Percentiles rank a stretch among this genome's conserved stretches.
Evolutionary conservation across 1,140 invertebrate species (phyloP).

Genomic region (Euura saliciscinereae): DNA sequence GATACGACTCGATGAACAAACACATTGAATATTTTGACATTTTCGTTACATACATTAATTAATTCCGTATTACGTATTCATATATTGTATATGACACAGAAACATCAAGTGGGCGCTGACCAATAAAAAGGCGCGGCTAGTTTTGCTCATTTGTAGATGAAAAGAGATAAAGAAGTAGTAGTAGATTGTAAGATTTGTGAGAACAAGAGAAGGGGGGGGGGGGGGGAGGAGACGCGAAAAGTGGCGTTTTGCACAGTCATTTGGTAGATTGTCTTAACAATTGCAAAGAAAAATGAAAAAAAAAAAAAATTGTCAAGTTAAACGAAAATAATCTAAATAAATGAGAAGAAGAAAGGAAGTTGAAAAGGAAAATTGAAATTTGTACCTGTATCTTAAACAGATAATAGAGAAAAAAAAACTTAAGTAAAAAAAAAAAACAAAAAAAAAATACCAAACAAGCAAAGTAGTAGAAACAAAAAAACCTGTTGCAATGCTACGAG

Average conservation of each 20-base stretch:
- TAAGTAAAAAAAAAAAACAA: conserved; percentile 20
- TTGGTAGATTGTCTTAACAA: not conserved
- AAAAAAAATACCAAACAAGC: conserved; percentile 17
- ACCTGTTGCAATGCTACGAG: conserved; percentile 5
- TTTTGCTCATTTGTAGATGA: conserved; percentile 17
- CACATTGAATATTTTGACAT: too few relatives aligned
- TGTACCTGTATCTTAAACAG: conserved; percentile 44
- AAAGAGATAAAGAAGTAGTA: conserved; percentile 13
- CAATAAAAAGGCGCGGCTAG: not conserved
- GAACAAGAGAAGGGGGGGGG: too few relatives aligned
- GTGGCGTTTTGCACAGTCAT: not conserved
- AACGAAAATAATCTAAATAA: not conserved
- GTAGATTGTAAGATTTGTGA: conserved; percentile 17
- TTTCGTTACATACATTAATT: too few relatives aligned
- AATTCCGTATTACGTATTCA: too few relatives aligned
- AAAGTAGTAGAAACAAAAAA: conserved; percentile 19
- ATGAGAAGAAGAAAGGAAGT: conserved; percentile 15
- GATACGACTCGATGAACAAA: too few relatives aligned
- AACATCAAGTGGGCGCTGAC: too few relatives aligned
- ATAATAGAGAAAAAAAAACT: conserved; percentile 21
- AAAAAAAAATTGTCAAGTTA: not conserved
- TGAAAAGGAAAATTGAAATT: conserved; percentile 27
- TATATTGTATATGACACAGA: too few relatives aligned
- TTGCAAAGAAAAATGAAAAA: not conserved
- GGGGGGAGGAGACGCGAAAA: not conserved